Conservation (phyloP, 2,888 invertebrate genomes). For the Orchestes rusci region DNA sequence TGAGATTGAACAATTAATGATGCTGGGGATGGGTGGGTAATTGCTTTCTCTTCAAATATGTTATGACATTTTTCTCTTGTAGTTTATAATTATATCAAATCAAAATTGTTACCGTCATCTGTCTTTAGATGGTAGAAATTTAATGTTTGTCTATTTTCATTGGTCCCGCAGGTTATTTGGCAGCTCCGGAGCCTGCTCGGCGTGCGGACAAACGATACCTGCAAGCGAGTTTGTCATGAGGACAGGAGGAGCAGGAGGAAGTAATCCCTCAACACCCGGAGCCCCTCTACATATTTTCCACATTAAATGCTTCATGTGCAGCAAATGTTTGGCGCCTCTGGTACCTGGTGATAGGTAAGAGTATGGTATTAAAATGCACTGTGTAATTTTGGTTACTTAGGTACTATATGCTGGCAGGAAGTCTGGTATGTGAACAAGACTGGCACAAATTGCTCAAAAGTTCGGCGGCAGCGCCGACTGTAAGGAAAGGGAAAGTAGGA, state of each 20-base stretch:
- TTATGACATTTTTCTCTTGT: no score
- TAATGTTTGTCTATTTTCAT: conserved; percentile 39
- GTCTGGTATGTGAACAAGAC: conserved; percentile 90
- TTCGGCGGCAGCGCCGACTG: conserved; percentile 59
- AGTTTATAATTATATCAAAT: no score
- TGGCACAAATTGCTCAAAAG: conserved; percentile 88
- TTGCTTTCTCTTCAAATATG: no score
- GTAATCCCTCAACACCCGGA: conserved; percentile 47
- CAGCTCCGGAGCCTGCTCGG: conserved; percentile 80
- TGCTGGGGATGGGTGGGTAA: no score
- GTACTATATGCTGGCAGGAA: conserved; percentile 86
- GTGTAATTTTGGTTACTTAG: conserved; percentile 38
- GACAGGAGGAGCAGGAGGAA: conserved; percentile 43
- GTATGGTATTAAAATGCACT: neutral
- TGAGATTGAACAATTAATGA: no score
- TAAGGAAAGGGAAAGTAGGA: conserved; percentile 84
- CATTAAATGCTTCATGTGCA: conserved; percentile 92
- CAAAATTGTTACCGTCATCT: no score
- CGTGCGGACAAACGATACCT: conserved; percentile 87
- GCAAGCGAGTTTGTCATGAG: conserved; percentile 92
- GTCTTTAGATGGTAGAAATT: conserved; percentile 32
- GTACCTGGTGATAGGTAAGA: conserved; percentile 68
- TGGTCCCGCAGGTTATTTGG: conserved; percentile 77
- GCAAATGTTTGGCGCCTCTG: conserved; percentile 83
- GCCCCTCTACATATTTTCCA: conserved; percentile 76